These are phyloP conservation scores for Ennomos fuscantarius DNA, from an alignment of 2,888 invertebrate genomes.

Conservation along the genomic window DNA sequence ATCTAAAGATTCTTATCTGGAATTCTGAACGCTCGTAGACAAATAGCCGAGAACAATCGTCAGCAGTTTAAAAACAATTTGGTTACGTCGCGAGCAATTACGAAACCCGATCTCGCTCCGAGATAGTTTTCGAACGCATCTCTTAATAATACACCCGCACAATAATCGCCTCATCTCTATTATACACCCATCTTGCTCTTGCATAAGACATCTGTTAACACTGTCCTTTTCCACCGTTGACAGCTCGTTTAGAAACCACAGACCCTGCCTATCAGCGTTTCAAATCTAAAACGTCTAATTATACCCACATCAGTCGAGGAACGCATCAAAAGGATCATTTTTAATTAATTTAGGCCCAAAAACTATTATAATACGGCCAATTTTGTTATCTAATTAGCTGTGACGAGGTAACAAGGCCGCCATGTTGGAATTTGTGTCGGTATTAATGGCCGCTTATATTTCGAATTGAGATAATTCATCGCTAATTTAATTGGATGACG, in stretches of 20 bases:
- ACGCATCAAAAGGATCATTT: conserved; percentile 78
- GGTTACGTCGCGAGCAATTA: conserved; percentile 78
- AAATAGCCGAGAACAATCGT: conserved; percentile 83
- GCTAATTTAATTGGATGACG: conserved; percentile 48
- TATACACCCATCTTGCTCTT: conserved; percentile 54
- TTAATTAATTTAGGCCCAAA: conserved; percentile 83
- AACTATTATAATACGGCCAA: conserved; percentile 82
- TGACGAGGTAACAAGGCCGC: conserved; percentile 78
- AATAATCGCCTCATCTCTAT: conserved; percentile 68
- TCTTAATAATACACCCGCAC: conserved; percentile 79
- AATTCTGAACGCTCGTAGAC: conserved; percentile 74
- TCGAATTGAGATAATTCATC: conserved; percentile 69
- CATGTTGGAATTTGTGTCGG: conserved; percentile 65
- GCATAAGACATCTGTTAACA: conserved; percentile 32
- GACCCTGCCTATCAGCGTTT: conserved; percentile 70
- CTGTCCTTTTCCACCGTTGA: conserved; percentile 64
- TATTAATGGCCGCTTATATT: conserved; percentile 64
- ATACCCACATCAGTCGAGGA: conserved; percentile 81
- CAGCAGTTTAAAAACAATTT: conserved; percentile 81
- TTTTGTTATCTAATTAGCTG: conserved; percentile 82
- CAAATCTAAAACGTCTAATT: conserved; percentile 82
- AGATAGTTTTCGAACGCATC: conserved; percentile 77
- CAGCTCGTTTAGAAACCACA: conserved; percentile 74
- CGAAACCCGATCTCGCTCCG: conserved; percentile 70
- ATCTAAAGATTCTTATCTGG: conserved; percentile 66